These are phyloP conservation scores for Microctenopoma lineatum DNA, from an alignment of 2,797 vertebrate genomes.

Conservation along the genomic window DNA sequence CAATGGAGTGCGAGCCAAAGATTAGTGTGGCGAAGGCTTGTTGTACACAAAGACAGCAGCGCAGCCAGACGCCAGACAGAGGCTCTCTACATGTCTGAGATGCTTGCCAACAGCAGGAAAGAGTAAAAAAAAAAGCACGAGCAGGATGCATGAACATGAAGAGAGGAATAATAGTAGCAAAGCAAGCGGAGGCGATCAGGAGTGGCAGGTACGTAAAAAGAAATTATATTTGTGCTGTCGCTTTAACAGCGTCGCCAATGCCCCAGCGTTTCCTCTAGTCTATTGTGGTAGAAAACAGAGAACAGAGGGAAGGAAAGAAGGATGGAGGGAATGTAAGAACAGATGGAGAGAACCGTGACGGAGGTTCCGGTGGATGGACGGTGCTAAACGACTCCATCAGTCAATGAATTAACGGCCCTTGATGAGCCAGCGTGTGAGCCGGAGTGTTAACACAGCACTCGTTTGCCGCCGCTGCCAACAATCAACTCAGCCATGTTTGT, in stretches of 20 bases:
- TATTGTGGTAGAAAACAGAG: slow-evolving; percentile 2
- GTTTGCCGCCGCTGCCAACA: slow-evolving; percentile 46
- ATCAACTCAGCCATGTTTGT: slow-evolving; percentile 65
- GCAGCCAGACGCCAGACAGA: slow-evolving; percentile 44
- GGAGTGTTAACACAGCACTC: slow-evolving; percentile 53
- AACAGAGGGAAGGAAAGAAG: slow-evolving; percentile 16
- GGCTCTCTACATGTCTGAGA: slow-evolving; percentile 37
- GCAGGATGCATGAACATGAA: slow-evolving; percentile 21
- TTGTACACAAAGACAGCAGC: slow-evolving; percentile 54
- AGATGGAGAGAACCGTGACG: slow-evolving; percentile 62
- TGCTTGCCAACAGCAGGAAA: slow-evolving; percentile 24
- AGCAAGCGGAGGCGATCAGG: slow-evolving; percentile 8
- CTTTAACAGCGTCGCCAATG: slow-evolving; percentile 21
- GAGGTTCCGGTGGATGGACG: slow-evolving; percentile 53
- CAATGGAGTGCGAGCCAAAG: slow-evolving; percentile 60
- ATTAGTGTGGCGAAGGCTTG: slow-evolving; percentile 61
- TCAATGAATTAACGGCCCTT: slow-evolving; percentile 71
- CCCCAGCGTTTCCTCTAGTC: slow-evolving; percentile 21
- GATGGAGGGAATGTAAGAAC: slow-evolving; percentile 39
- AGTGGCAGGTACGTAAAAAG: slow-evolving; percentile 18
- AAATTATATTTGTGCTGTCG: slow-evolving; percentile 28
- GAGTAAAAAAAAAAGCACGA: slow-evolving; percentile 20
- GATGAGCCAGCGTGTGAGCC: slow-evolving; percentile 53
- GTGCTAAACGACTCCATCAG: slow-evolving; percentile 63
- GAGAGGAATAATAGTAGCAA: slow-evolving; percentile 21